phyloP scores from a whole-genome alignment of 2,888 invertebrate genomes.

The Drosophila suboccidentalis region DNA sequence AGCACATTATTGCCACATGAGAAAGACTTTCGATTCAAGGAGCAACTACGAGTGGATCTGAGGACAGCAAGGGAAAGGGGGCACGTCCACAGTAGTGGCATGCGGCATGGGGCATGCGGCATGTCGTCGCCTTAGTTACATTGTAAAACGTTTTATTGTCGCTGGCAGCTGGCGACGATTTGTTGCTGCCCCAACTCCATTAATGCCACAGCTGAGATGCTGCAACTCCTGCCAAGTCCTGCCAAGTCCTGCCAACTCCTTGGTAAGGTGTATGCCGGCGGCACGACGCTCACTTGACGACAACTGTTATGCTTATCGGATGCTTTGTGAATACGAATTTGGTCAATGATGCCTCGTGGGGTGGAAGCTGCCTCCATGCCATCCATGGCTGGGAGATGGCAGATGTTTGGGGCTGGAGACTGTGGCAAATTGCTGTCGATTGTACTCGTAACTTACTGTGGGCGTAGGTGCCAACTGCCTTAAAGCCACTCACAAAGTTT shows the following conservation, averaged over 20 bases:
- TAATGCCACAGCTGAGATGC: constrained; percentile 7
- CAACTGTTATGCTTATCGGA: constrained; percentile 81
- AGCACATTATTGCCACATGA: constrained; percentile 75
- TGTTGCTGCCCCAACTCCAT: constrained; percentile 55
- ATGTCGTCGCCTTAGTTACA: constrained; percentile 76
- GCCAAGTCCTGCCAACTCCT: constrained; percentile 1
- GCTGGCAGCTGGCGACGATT: constrained; percentile 76
- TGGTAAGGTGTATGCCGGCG: constrained; percentile 51
- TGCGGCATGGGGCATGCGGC: constrained; percentile 11
- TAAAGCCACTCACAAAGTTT: constrained; percentile 63
- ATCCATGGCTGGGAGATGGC: neutral
- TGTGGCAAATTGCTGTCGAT: constrained; percentile 70
- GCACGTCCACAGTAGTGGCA: constrained; percentile 10
- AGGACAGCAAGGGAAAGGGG: neutral
- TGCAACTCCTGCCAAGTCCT: constrained; percentile 5
- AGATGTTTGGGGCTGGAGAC: neutral
- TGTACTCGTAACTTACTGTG: constrained; percentile 60
- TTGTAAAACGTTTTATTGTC: constrained; percentile 79
- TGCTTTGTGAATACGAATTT: constrained; percentile 79
- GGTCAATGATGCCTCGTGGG: constrained; percentile 44
- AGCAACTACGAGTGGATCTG: neutral
- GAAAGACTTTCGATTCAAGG: constrained; percentile 26
- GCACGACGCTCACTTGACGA: constrained; percentile 70
- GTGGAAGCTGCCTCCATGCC: constrained; percentile 15
- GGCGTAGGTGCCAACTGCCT: constrained; percentile 70